Percentiles rank a stretch among this genome's conserved stretches.
Evolutionary conservation across 2,888 invertebrate genomes (phyloP).

Genomic region (Carabus problematicus): DNA sequence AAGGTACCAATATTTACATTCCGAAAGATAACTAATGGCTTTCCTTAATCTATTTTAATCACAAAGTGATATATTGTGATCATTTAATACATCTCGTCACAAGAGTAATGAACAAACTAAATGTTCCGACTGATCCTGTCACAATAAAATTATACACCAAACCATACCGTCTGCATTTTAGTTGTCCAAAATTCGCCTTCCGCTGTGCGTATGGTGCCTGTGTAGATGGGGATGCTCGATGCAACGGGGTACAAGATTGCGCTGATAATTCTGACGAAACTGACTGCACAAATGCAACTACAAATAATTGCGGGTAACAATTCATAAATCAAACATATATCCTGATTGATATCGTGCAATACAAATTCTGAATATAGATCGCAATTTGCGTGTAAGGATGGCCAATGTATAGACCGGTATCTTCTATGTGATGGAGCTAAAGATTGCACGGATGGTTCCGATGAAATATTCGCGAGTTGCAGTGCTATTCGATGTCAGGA

Average conservation of each 20-base stretch:
- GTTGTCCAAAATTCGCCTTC: conserved; percentile 54
- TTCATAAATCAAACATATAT: not conserved
- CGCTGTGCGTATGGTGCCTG: conserved; percentile 64
- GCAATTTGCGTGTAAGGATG: conserved; percentile 52
- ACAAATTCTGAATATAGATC: conserved; percentile 10
- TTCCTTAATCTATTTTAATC: too few relatives aligned
- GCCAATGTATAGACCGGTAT: conserved; percentile 57
- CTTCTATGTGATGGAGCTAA: conserved; percentile 59
- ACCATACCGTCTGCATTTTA: too few relatives aligned
- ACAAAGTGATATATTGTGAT: too few relatives aligned
- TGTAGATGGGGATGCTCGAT: conserved; percentile 56
- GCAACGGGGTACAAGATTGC: conserved; percentile 60
- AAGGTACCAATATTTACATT: too few relatives aligned
- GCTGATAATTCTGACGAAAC: conserved; percentile 61
- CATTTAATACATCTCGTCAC: too few relatives aligned
- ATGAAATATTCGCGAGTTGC: conserved; percentile 56
- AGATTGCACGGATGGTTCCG: conserved; percentile 60
- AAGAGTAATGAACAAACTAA: too few relatives aligned
- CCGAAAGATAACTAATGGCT: too few relatives aligned
- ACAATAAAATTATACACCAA: too few relatives aligned
- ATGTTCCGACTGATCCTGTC: too few relatives aligned
- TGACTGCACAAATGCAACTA: conserved; percentile 17
- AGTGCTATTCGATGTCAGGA: conserved; percentile 36
- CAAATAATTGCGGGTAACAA: conserved; percentile 44
- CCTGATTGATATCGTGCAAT: not conserved